Evolutionary conservation across 2,113 vertebrate species (phyloP), one percentile per base, ranked within the genome.

Genomic region (Bufo gargarizans): DNA sequence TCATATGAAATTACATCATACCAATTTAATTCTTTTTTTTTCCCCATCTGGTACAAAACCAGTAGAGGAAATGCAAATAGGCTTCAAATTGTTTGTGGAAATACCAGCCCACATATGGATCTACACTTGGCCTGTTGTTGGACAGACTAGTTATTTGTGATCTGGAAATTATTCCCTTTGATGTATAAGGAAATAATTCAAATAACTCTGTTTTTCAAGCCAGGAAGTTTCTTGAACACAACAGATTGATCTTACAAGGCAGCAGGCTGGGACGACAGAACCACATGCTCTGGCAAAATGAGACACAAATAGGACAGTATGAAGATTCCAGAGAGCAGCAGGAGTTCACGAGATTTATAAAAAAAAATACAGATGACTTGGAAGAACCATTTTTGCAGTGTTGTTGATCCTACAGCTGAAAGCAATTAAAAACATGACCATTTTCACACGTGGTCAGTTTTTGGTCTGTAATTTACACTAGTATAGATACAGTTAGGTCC

Each of bases 171-270:
- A 49, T 86, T 50, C 8, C 55, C 59, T 79, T 78, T 67, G 59
- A 86, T 79, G 45, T 78, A 53, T 63, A 86, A 86, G n/a, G 59
- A 50, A 86, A 86, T 86, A 65, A 49, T 53, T 86, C 22, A 53
- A 77, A 86, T 86, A 14, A 78, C 55, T 50, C 43, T 79, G 14
- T 67, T 86, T 78, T 67, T 67, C 22, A 63, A 67, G 20, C 20
- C 59, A 86, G 59, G 43, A 49, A 20, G 61, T 53, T 86, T 86
- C 12, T 67, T 77, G 33, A 67, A 65, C 43, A 43, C 74, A 67
- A 67, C 58, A 67, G 76, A 76, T 85, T 76, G 71, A 85, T 74
- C 19, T 59, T 58, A 47, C 6, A 76, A 76, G 69, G 50, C 69
- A 86, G 49, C 45, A 33, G 53, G 19, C 74, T 65, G 7, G 65